phyloP scores from a whole-genome alignment of 2,797 vertebrate genomes.

The Platyrinchus mystaceus region DNA sequence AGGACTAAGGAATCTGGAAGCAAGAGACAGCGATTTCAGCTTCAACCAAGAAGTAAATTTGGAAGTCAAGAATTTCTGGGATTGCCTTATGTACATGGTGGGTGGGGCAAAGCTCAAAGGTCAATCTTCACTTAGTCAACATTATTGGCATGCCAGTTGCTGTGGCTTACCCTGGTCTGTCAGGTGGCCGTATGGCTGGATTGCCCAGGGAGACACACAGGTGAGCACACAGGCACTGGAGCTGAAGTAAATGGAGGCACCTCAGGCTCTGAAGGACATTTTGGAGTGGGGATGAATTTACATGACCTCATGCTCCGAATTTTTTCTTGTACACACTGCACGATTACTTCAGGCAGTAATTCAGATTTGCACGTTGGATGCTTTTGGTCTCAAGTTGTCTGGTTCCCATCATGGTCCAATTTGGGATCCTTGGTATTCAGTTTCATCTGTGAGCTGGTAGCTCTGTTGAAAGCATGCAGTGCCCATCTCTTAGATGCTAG shows the following conservation, averaged over 20 bases:
- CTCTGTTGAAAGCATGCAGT: background rate
- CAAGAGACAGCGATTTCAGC: background rate
- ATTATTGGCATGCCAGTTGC: background rate
- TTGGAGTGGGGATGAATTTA: background rate
- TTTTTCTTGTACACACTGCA: background rate
- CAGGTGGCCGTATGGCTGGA: fast-evolving
- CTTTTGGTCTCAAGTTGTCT: background rate
- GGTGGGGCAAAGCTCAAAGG: background rate
- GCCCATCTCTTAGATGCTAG: background rate
- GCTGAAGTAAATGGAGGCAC: background rate
- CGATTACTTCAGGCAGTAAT: background rate
- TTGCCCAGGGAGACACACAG: background rate
- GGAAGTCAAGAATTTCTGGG: background rate
- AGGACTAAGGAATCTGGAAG: background rate
- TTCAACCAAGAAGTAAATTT: background rate
- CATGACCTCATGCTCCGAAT: background rate
- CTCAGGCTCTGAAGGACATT: background rate
- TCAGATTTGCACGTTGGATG: background rate
- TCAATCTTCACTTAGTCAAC: background rate
- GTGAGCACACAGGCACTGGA: background rate
- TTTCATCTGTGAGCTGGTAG: background rate
- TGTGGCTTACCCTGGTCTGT: background rate
- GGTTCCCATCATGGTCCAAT: background rate
- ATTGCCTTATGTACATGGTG: background rate
- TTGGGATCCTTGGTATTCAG: background rate